Evolutionary conservation across 2,797 vertebrate genomes (phyloP).

Genomic region (Macrochelys suwanniensis): DNA sequence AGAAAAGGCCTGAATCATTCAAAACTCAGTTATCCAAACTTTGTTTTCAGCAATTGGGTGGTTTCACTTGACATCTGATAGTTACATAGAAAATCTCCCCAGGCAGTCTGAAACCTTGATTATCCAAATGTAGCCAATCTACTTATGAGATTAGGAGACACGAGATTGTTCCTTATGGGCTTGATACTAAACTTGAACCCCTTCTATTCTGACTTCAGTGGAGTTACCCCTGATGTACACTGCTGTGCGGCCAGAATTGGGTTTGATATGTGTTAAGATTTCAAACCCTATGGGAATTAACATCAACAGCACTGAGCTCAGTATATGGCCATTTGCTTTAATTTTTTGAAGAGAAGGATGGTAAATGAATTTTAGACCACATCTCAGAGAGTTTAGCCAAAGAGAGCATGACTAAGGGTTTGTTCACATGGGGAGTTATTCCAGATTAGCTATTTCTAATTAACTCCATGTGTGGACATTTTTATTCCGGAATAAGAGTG

Average conservation of each 20-base stretch:
- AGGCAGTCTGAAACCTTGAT: neutral
- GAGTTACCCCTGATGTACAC: slow-evolving; percentile 23
- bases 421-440: neutral
- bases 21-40: neutral
- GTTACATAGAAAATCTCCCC: neutral
- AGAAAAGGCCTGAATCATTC: neutral
- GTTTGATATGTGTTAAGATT: neutral
- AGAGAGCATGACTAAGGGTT: neutral
- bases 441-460: neutral
- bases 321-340: slow-evolving; percentile 33
- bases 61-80: neutral
- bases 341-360: neutral
- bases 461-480: neutral
- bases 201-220: slow-evolving; percentile 44
- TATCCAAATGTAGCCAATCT: neutral
- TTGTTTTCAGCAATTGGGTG: neutral
- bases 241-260: slow-evolving; percentile 6
- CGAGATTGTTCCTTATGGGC: slow-evolving; percentile 9
- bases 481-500: neutral
- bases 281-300: neutral
- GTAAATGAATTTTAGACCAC: neutral
- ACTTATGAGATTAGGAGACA: neutral
- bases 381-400: neutral
- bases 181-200: slow-evolving; percentile 22
- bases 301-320: slow-evolving; percentile 15